Percentiles rank a stretch among this genome's conserved stretches.
Conservation (phyloP, 1,140 invertebrate genomes). For the Drosophila yakuba region DNA sequence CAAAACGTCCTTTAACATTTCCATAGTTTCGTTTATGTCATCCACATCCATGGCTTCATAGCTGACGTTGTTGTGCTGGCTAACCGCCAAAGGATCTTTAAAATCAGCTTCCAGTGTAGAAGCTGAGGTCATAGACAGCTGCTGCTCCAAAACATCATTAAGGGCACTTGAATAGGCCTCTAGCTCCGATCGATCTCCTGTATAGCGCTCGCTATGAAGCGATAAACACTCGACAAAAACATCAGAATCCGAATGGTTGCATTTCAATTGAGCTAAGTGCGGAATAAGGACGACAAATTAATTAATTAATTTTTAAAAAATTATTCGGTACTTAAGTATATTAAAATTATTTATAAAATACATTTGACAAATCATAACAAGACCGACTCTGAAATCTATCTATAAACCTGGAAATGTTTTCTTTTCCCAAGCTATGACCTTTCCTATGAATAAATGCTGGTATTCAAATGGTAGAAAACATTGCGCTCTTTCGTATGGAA, state of each 20-base stretch:
- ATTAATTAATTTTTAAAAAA: neutral
- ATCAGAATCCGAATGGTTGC: slow-evolving; percentile 67
- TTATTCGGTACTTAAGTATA: no score
- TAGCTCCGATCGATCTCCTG: slow-evolving; percentile 55
- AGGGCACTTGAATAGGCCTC: slow-evolving; percentile 73
- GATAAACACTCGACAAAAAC: slow-evolving; percentile 72
- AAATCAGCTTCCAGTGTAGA: slow-evolving; percentile 40
- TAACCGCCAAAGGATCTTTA: slow-evolving; percentile 37
- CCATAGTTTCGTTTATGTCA: slow-evolving; percentile 70
- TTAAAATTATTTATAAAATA: no score
- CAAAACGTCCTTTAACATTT: slow-evolving; percentile 59
- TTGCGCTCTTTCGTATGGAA: no score
- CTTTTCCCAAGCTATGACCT: no score
- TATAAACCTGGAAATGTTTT: no score
- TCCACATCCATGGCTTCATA: slow-evolving; percentile 81
- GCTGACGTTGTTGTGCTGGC: slow-evolving; percentile 36
- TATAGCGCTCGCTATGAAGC: slow-evolving; percentile 45
- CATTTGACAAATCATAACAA: no score
- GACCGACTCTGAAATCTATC: no score
- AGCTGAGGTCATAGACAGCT: slow-evolving; percentile 35
- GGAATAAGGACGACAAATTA: neutral
- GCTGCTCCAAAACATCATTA: slow-evolving; percentile 61
- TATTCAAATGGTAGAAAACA: no score
- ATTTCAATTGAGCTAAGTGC: slow-evolving; percentile 35
- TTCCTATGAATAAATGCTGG: no score